Base-by-base conservation (phyloP, 35 echinoderm and acorn worm genomes). In the Chiridota heheva region DNA sequence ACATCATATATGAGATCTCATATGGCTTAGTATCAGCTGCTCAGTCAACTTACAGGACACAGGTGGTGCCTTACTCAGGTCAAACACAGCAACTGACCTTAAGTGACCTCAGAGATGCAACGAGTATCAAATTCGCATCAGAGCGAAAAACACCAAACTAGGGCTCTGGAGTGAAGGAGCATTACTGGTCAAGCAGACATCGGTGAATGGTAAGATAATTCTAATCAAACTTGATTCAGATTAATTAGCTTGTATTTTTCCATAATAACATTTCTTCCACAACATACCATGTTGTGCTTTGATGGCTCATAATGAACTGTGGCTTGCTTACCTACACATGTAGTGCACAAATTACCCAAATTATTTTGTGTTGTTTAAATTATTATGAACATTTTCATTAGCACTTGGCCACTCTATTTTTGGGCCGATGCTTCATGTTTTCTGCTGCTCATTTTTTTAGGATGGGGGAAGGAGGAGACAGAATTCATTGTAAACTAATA, bases 101-200 rank as follows among this genome's bases (percentile, higher is more conserved):
- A 15, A n/a, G 20, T 1, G 72, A 66, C 44, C 45, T 90, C 0
- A 40, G 42, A 31, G 47, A 62, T 58, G 63, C 6, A 59, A 60
- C 8, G 67, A 84, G 34, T 90, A 90, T 62, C 17, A 57, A 27
- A 40, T 90, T 16, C 82, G 81, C 43, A 63, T 90, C 40, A 71
- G 88, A 45, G 81, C 88, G 22, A 81, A 72, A 13, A 90, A 90
- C 44, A 78, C 34, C 10, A 32, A 13, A 1, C 22, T 84, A 1
- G 22, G 41, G 15, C 57, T 60, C 0, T 84, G 80, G 71, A 84
- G 80, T 77, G 40, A 22, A 8, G 83, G 70, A 34, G 44, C 58
- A 18, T 76, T 43, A 10, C 27, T 61, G 2, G 36, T 39, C 67
- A 73, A 55, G 37, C 51, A 42, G 33, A 90, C 88, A 1, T 32